Evolutionary conservation across 2,888 invertebrate genomes (phyloP), one percentile per base, ranked within the genome.

Genomic region (Agrilus biguttatus): DNA sequence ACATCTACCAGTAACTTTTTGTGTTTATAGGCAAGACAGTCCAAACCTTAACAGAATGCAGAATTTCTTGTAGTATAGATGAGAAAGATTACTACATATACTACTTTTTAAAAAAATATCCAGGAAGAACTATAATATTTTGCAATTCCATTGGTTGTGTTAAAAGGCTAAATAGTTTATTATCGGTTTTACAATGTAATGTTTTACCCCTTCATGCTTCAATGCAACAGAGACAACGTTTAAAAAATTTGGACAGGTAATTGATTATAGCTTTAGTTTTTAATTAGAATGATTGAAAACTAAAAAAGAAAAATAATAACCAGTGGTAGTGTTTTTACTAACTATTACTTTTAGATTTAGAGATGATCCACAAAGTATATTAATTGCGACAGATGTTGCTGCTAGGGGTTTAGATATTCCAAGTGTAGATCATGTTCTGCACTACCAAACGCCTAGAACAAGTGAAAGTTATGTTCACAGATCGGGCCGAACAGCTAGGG

Each of bases 381-480:
- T 98, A 33, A 75, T 98, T 45, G 82, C 97, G 3, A 97, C 95
- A 0, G 98, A 98, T 70, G 96, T 99, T 5, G 97, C 98, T 1
- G 95, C 98, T 0, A 74, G 98, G 44, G 98, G 98, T 0, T 68
- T 98, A 37, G 98, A 98, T 68, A 93, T 98, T 54, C 88, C 91
- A 0, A 75, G 80, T 53, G 83, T 98, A 2, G 80, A 95, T 52
- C 92, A 96, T 68, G 96, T 98, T 2, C 74, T 98, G 48, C 98
- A 98, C 65, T 98, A 95, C 68, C 95, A 74, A 51, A 92, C 96
- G 33, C 96, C 96, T 0, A 77, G 86, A 54, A 95, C 95, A 0
- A 86, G 88, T 8, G 96, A 97, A 82, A 83, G 86, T 60, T 98
- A 98, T 63, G 83, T 98, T 0, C 98, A 98, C 62, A 76, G 98